Evolutionary conservation across 2,888 invertebrate species (phyloP).

Genomic region (Dyspetes luteomarginatus): DNA sequence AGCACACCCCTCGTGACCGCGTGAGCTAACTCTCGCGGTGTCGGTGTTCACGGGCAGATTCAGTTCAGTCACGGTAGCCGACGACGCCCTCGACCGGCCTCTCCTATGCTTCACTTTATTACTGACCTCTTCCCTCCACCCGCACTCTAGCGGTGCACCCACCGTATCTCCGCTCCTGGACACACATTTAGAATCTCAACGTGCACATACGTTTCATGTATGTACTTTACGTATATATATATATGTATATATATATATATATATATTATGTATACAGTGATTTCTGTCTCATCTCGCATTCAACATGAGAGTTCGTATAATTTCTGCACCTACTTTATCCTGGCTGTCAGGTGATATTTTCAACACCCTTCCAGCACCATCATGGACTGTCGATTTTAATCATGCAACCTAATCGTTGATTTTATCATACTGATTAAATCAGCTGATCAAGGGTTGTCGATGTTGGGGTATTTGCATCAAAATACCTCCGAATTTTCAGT

Average conservation of each 20-base stretch:
- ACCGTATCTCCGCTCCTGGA: conserved; percentile 81
- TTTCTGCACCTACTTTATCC: not conserved
- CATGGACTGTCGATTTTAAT: not conserved
- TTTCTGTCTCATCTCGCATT: not conserved
- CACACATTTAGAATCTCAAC: conserved; percentile 64
- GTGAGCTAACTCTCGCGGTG: conserved; percentile 67
- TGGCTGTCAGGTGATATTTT: not conserved
- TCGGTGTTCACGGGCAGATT: conserved; percentile 79
- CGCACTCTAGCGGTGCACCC: conserved; percentile 76
- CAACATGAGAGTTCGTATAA: not conserved
- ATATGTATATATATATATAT: not conserved
- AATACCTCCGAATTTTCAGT: too few relatives aligned
- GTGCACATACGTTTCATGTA: conserved; percentile 56
- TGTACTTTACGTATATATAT: not conserved
- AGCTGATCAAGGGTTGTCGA: too few relatives aligned
- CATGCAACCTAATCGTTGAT: not conserved
- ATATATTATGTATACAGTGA: not conserved
- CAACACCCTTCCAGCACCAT: not conserved
- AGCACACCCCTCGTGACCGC: conserved; percentile 31
- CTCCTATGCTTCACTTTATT: conserved; percentile 69
- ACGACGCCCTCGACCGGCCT: conserved; percentile 74
- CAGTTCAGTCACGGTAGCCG: conserved; percentile 81
- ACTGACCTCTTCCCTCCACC: conserved; percentile 65
- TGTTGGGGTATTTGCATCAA: too few relatives aligned
- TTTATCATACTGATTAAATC: too few relatives aligned